Evolutionary conservation across 2,888 invertebrate genomes (phyloP), one percentile per base, ranked within the genome.

Genomic region (Rhodophaea formosa): DNA sequence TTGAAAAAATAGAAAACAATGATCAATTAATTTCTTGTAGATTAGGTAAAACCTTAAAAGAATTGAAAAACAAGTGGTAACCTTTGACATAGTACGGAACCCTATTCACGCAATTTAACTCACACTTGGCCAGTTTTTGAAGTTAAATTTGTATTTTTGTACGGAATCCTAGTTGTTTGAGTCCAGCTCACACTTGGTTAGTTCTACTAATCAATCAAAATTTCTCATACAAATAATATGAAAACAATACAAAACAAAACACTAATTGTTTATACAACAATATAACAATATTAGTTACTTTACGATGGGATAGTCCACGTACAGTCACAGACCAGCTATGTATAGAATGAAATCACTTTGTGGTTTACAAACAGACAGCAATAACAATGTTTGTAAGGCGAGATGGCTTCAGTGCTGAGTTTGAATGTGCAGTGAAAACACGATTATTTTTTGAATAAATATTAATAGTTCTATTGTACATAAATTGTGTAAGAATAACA

Each of bases 361-460:
- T 62, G 84, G 86, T 88, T 88, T 88, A 82, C 75, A 88, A 89
- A 88, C 84, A 62, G 68, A 70, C 64, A 67, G 65, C 71, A 77
- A 76, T 74, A 75, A 76, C 74, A 76, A 69, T 67, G 66, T 65
- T 62, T 67, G 65, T 58, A 58, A 62, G 62, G 65, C 64, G 62
- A 62, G 57, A 61, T 67, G 59, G 63, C 57, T 67, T 74, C 85
- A 89, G 84, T 87, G 63, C 60, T 62, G 67, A 59, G 62, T 66
- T 67, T n/a, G 49, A 14, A 29, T 49, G 42, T 51, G 47, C 29
- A 23, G 47, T 49, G 56, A 43, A 30, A 29, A 14, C 49, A 56
- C 52, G 29, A n/a, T 5, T n/a, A 29, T 12, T 46, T 10, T 16
- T 12, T 39, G 10, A 8, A 39, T 3, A n/a, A 3, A 12, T 3